These are phyloP conservation scores for Myotis daubentonii DNA, from an alignment of 2,797 vertebrate species.

Conservation along the genomic window DNA sequence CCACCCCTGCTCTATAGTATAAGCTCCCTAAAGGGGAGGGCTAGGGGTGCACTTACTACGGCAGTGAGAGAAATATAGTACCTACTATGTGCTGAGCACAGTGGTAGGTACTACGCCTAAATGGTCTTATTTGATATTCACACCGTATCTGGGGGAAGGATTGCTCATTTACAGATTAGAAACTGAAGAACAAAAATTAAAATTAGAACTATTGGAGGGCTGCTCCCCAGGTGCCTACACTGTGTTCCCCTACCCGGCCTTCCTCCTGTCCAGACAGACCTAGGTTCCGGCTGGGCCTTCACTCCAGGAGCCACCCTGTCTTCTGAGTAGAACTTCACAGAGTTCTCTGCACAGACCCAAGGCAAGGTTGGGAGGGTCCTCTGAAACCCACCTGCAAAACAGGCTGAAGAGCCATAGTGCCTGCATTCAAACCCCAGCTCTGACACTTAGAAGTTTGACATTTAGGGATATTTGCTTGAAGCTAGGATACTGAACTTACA, in stretches of 20 bases:
- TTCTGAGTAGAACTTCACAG: not conserved
- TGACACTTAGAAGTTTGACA: not conserved
- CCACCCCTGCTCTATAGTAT: not conserved
- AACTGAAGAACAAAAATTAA: not conserved
- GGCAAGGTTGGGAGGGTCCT: not conserved
- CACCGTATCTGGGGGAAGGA: not conserved
- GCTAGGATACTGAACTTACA: slow-evolving; percentile 80
- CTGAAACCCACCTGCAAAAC: not conserved
- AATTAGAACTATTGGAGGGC: not conserved
- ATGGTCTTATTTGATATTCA: not conserved
- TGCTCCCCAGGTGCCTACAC: not conserved
- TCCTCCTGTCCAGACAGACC: not conserved
- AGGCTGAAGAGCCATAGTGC: not conserved
- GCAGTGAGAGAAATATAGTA: not conserved
- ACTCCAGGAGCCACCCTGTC: not conserved
- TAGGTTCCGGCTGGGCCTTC: not conserved
- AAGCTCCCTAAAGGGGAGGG: not conserved
- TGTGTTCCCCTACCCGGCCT: not conserved
- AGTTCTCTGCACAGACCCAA: not conserved
- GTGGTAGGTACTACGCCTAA: not conserved
- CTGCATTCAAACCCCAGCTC: not conserved
- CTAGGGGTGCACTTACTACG: not conserved
- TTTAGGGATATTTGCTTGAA: slow-evolving; percentile 80
- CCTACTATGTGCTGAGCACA: not conserved
- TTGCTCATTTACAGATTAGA: not conserved